Percentiles rank a stretch among this genome's conserved stretches.
phyloP scores from a whole-genome alignment of 2,797 vertebrate species.

The Scolopax bukidnonensis region DNA sequence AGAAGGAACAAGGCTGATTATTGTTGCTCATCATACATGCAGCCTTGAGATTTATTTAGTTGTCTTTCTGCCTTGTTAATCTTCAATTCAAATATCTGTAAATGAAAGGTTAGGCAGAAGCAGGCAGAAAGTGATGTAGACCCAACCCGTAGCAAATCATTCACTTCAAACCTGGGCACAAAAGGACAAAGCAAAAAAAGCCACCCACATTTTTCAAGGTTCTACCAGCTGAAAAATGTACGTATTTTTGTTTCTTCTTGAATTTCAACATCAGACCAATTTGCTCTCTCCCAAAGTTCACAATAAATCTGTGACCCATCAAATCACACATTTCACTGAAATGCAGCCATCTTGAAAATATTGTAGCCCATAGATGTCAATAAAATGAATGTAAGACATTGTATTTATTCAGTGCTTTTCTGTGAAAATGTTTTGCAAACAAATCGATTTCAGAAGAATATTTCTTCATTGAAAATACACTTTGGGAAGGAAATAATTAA shows the following conservation, averaged over 20 bases:
- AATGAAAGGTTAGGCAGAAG: background rate
- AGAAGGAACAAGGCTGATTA: background rate
- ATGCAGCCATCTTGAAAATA: slow-evolving; percentile 12
- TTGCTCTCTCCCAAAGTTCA: background rate
- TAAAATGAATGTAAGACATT: background rate
- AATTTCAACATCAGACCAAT: background rate
- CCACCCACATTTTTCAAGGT: background rate
- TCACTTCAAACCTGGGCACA: background rate
- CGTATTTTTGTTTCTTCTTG: background rate
- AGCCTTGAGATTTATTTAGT: background rate
- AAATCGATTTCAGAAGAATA: background rate
- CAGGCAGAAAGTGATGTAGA: background rate
- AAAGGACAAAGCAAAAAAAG: background rate
- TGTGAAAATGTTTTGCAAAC: background rate
- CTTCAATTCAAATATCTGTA: background rate
- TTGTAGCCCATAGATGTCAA: background rate
- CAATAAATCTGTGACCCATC: background rate
- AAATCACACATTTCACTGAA: slow-evolving; percentile 4
- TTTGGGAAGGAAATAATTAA: background rate
- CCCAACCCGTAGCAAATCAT: background rate
- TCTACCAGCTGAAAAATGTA: background rate
- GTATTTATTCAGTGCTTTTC: background rate
- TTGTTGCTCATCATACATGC: background rate
- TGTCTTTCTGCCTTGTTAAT: background rate
- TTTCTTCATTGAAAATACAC: background rate